Conservation (phyloP, 2,888 invertebrate species). For the Apeira syringaria region DNA sequence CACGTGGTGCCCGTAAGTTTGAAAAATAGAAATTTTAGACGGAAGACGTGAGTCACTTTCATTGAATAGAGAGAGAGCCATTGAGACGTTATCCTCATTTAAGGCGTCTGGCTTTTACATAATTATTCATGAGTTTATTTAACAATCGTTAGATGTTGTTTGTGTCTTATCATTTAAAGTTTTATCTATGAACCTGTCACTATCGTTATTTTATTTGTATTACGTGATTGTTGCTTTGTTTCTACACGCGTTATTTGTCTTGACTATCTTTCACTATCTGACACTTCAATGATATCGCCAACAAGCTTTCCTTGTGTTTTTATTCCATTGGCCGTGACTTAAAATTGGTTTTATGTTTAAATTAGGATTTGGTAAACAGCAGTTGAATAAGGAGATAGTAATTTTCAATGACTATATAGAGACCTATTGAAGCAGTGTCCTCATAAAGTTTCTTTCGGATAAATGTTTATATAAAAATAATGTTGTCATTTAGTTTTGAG, state of each 20-base stretch:
- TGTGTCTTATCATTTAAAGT: constrained; percentile 43
- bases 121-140: constrained; percentile 12
- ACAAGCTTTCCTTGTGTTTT: constrained; percentile 26
- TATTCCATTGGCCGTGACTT: too few species aligned
- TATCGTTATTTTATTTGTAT: constrained; percentile 42
- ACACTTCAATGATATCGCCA: constrained; percentile 29
- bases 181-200: constrained; percentile 47
- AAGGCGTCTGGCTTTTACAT: neutral
- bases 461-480: too few species aligned
- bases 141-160: constrained; percentile 19
- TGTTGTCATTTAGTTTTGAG: too few species aligned
- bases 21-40: constrained; percentile 2
- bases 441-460: too few species aligned
- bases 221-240: constrained; percentile 45
- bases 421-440: too few species aligned
- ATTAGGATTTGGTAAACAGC: too few species aligned
- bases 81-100: neutral
- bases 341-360: too few species aligned
- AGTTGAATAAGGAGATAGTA: too few species aligned
- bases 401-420: too few species aligned
- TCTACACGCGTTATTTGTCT: constrained; percentile 35
- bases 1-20: constrained; percentile 82
- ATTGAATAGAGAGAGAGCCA: neutral
- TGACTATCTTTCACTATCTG: constrained; percentile 34
- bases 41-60: neutral